These are phyloP conservation scores for Cranoglanis bouderius DNA, from an alignment of 2,113 vertebrate species.

Conservation along the genomic window DNA sequence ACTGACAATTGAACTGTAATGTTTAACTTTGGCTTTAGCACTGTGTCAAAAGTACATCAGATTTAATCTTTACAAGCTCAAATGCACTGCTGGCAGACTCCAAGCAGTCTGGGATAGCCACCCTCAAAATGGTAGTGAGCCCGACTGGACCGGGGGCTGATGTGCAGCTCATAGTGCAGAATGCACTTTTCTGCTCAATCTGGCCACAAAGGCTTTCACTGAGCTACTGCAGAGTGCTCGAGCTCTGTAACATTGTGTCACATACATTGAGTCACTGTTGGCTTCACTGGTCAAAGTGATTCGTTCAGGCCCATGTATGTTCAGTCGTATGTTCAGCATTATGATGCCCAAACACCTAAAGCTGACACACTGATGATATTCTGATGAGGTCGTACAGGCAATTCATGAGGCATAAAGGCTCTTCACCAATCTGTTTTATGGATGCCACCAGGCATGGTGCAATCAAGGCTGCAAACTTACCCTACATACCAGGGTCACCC, in stretches of 20 bases:
- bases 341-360: background rate
- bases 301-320: background rate
- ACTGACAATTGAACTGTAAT: background rate
- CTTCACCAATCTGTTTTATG: background rate
- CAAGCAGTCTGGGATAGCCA: background rate
- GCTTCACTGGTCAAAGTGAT: background rate
- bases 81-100: background rate
- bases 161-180: background rate
- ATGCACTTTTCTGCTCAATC: background rate
- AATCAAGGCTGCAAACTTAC: background rate
- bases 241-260: background rate
- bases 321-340: background rate
- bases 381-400: background rate
- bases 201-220: background rate
- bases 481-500: background rate
- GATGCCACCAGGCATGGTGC: background rate
- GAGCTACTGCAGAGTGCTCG: background rate
- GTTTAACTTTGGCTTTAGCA: background rate
- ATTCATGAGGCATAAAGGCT: background rate
- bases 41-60: background rate
- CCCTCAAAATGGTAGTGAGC: background rate
- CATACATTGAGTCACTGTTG: background rate
- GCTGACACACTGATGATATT: background rate
- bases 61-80: background rate
- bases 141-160: background rate